phyloP scores from a whole-genome alignment of 30 jellyfish, hydroid and myxozoan species.

The Turritopsis dohrnii region DNA sequence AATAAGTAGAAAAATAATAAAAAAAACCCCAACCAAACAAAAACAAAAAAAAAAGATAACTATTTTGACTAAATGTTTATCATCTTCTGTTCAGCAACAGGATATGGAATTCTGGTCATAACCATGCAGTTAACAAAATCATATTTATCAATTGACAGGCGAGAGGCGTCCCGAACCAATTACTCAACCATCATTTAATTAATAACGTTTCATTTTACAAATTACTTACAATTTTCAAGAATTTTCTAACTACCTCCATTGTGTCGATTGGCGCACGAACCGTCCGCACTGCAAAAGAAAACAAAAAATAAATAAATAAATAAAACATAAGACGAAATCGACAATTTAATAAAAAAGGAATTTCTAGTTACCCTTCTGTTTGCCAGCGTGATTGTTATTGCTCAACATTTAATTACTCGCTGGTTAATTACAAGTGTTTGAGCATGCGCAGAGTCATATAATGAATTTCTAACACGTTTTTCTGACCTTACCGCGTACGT shows the following conservation, averaged over 20 bases:
- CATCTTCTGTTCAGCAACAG: neutral
- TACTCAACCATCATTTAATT: constrained; percentile 9
- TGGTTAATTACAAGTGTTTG: neutral
- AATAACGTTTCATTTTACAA: neutral
- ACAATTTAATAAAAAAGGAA: neutral
- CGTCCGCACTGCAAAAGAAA: neutral
- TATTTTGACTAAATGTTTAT: neutral
- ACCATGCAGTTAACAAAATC: neutral
- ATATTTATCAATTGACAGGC: neutral
- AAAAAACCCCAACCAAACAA: too few species aligned
- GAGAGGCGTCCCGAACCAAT: constrained; percentile 12
- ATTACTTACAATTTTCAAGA: neutral
- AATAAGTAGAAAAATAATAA: neutral
- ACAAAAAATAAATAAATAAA: too few species aligned
- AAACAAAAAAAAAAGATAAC: neutral
- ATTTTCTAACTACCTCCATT: neutral
- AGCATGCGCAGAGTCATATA: neutral
- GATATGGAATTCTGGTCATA: neutral
- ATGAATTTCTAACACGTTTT: neutral
- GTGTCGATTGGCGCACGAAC: neutral
- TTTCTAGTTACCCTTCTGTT: neutral
- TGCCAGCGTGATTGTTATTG: neutral
- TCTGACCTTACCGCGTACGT: neutral
- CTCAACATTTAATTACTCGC: neutral
- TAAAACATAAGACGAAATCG: neutral